Evolutionary conservation across 2,797 vertebrate genomes (phyloP), one percentile per base, ranked within the genome.

Genomic region (Chrysocyon brachyurus): DNA sequence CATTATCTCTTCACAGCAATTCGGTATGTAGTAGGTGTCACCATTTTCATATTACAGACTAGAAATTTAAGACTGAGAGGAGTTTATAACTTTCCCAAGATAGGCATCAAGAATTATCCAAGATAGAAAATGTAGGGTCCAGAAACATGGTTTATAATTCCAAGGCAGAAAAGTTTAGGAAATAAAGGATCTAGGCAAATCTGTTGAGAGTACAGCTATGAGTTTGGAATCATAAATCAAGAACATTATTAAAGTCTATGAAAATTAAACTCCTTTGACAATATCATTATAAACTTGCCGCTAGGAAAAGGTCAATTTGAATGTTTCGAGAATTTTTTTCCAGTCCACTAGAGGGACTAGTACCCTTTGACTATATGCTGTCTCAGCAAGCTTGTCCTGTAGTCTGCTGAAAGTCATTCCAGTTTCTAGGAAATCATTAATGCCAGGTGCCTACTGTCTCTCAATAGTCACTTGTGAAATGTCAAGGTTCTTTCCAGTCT

Each of bases 401-500:
- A 8, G 2, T 82, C 28, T 16, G 16, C 15, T 26, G n/a, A 72
- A 82, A 63, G 31, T 36, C 92, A 31, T 40, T 49, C 28, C 8
- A 40, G 24, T 90, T 91, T 81, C 77, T 72, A 82, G 73, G 36
- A 86, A 96, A 87, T 90, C 88, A 81, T 92, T 89, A 89, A 87
- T 24, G 5, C 3, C 81, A 84, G 26, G 14, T 46, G 31, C 11
- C 17, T 82, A 8, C 1, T n/a, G 10, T 52, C 46, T 92, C 70
- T 87, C 19, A 33, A 15, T 3, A 49, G 31, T 19, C 79, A 22
- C 28, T 7, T 68, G 33, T 87, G 52, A 88, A 92, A 87, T 56
- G 87, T 88, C 54, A 78, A 81, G 49, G 26, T 36, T 64, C 33
- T 73, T 93, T 33, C 54, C 54, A 57, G 49, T 75, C 33, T 75